Evolutionary conservation across 2,113 vertebrate species (phyloP), one percentile per base, ranked within the genome.

Genomic region (Corythornis madagascariensis): DNA sequence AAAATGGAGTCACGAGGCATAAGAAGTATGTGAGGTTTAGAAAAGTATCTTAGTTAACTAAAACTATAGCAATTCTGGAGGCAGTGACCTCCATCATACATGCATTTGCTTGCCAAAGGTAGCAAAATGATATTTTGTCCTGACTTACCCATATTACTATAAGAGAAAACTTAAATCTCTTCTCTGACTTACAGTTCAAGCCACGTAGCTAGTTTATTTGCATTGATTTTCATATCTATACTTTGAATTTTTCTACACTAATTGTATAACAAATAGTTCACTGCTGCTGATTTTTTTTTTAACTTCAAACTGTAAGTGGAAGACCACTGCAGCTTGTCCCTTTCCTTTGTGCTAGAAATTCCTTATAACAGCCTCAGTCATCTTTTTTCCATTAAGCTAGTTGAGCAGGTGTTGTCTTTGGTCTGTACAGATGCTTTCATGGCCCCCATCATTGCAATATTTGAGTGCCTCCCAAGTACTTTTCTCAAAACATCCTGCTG

Each of bases 401-500:
- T n/a, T 26, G 64, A 87, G 79, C 91, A 95, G 94, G 92, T 94
- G 91, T 70, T 88, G 64, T 40, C 86, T 91, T 93, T 94, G 84
- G 89, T 95, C 71, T 92, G 59, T 31, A 15, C 80, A 69, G 72
- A 92, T 90, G 45, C 71, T 85, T 96, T 26, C 71, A 74, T 67
- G 78, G 59, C 60, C 64, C 56, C 43, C 55, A 60, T 89, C 84
- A 35, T 10, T 92, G 56, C 74, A 56, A 45, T 84, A 64, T 81
- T 81, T 16, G 47, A 89, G 75, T 85, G 64, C 74, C 43, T 95
- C 83, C 78, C 59, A 89, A 89, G 84, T 53, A 60, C 78, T 85
- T 91, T 53, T 45, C 67, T 86, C 64, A 93, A 94, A 89, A 95
- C 91, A 83, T 94, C 91, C 81, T 95, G 86, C 64, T 92, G 81